Conservation (phyloP, 2,888 invertebrate genomes). For the Prionchulus punctatus region DNA sequence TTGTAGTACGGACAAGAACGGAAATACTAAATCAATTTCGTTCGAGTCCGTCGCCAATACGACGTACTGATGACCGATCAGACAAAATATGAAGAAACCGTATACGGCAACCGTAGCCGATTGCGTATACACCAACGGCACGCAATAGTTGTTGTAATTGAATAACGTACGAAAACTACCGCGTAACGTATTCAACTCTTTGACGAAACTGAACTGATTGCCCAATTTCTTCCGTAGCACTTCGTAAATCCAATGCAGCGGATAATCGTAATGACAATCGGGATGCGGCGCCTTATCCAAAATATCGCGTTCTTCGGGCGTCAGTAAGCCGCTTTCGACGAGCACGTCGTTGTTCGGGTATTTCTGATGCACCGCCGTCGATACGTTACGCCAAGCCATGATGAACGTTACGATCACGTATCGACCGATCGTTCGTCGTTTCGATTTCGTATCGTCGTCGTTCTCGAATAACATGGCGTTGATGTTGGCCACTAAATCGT, state of each 20-base stretch:
- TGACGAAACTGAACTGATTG: not conserved
- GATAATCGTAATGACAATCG: not conserved
- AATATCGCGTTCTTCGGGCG: not conserved
- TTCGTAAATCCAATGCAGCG: not conserved
- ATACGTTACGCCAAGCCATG: not conserved
- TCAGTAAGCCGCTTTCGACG: not conserved
- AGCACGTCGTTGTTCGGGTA: not conserved
- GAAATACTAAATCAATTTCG: not conserved
- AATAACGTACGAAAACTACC: not conserved
- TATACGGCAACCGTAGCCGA: not conserved
- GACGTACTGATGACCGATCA: not conserved
- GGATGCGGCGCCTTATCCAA: not conserved
- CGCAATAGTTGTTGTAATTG: not conserved
- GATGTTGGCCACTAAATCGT: not conserved
- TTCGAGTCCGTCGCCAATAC: not conserved
- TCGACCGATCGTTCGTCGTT: not conserved
- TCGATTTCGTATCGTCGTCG: not conserved
- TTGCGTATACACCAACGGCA: constrained; percentile 2
- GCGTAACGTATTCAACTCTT: constrained; percentile 1
- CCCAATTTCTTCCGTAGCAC: not conserved
- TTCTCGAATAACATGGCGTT: not conserved
- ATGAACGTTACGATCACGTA: not conserved
- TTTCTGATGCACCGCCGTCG: not conserved
- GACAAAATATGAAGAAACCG: not conserved
- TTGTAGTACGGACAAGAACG: not conserved